Evolutionary conservation across 2,797 vertebrate species (phyloP).

Genomic region (Loriculus beryllinus): DNA sequence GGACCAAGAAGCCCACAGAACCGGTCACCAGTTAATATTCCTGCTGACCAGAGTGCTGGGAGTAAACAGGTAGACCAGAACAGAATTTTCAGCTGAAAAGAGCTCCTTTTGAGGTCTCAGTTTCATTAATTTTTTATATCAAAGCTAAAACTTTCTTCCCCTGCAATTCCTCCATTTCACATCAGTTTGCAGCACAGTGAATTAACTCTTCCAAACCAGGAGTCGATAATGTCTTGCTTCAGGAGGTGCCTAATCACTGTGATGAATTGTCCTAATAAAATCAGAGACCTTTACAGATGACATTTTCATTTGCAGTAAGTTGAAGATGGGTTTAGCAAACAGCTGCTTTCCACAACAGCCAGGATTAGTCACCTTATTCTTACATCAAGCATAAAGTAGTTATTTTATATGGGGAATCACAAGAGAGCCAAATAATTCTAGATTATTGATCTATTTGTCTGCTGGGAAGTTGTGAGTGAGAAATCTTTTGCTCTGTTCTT

Average conservation of each 20-base stretch:
- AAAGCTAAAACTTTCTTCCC: slow-evolving; percentile 46
- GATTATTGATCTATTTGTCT: slow-evolving; percentile 37
- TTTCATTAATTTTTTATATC: slow-evolving; percentile 38
- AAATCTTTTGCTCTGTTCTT: slow-evolving; percentile 31
- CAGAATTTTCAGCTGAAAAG: slow-evolving; percentile 6
- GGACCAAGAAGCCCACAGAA: background rate
- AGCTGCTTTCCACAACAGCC: slow-evolving; percentile 20
- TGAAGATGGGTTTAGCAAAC: slow-evolving; percentile 44
- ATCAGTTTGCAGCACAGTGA: slow-evolving; percentile 9
- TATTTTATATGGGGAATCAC: slow-evolving; percentile 36
- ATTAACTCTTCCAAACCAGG: slow-evolving; percentile 52
- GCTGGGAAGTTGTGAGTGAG: slow-evolving; percentile 13
- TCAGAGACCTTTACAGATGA: slow-evolving; percentile 58
- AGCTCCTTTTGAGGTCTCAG: slow-evolving; percentile 38
- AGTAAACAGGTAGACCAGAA: background rate
- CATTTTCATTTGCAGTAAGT: slow-evolving; percentile 46
- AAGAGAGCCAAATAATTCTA: slow-evolving; percentile 33
- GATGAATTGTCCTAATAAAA: slow-evolving; percentile 56
- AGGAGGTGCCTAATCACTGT: slow-evolving; percentile 46
- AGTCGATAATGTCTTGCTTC: slow-evolving; percentile 17
- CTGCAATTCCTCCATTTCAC: slow-evolving; percentile 5
- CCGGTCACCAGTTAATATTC: background rate
- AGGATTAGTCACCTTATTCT: slow-evolving; percentile 28
- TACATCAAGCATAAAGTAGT: slow-evolving; percentile 21
- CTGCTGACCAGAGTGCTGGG: background rate